phyloP scores from a whole-genome alignment of 2,888 invertebrate species.

The Leptothorax acervorum region DNA sequence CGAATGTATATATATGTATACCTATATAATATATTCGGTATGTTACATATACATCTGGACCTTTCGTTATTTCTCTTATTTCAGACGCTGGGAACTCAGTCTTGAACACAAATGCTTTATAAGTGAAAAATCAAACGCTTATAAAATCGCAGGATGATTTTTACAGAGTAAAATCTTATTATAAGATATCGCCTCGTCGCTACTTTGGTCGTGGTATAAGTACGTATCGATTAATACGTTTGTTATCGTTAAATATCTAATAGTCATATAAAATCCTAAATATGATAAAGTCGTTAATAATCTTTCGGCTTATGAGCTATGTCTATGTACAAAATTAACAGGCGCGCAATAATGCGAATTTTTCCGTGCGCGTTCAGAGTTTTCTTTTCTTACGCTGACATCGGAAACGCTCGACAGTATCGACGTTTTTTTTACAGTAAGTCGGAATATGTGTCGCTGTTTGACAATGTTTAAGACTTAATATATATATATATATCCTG shows the following conservation, averaged over 20 bases:
- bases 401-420: constrained; percentile 42
- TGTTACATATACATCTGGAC: not conserved
- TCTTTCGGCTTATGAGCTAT: constrained; percentile 75
- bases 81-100: constrained; percentile 75
- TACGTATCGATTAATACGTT: constrained; percentile 79
- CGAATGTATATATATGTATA: not conserved
- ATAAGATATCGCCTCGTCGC: constrained; percentile 68
- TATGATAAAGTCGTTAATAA: constrained; percentile 74
- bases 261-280: constrained; percentile 81
- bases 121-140: constrained; percentile 25
- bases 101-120: constrained; percentile 70
- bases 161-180: constrained; percentile 36
- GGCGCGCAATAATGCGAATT: constrained; percentile 57
- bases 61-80: constrained; percentile 33
- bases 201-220: constrained; percentile 83
- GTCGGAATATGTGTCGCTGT: constrained; percentile 6
- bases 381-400: not conserved
- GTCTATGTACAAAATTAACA: constrained; percentile 83
- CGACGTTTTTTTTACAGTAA: constrained; percentile 9
- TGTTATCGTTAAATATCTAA: constrained; percentile 77
- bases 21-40: not conserved
- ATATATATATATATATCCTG: not conserved
- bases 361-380: not conserved
- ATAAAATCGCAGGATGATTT: constrained; percentile 30
- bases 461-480: constrained; percentile 2